These are phyloP conservation scores for Acrocephalus arundinaceus DNA, from an alignment of 2,113 vertebrate species.

Conservation along the genomic window DNA sequence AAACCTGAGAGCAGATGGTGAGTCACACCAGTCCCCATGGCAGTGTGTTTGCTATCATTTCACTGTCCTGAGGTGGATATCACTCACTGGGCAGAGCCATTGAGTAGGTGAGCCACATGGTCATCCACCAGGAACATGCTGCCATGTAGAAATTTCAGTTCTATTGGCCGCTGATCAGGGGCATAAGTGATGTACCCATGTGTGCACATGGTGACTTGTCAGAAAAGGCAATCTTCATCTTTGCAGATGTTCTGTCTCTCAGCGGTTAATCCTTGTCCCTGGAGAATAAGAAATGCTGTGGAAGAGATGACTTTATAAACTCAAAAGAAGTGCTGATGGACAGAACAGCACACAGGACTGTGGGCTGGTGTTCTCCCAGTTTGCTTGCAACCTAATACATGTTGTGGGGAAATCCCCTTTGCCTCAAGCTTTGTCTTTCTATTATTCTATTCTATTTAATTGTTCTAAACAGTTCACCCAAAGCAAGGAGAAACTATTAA, in stretches of 20 bases:
- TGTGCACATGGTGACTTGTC: not conserved
- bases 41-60: not conserved
- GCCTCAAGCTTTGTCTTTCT: not conserved
- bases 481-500: not conserved
- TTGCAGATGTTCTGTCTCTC: not conserved
- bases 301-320: not conserved
- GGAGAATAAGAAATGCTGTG: not conserved
- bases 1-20: not conserved
- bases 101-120: accelerated
- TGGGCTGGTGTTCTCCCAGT: not conserved
- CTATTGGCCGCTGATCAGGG: not conserved
- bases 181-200: not conserved
- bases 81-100: not conserved
- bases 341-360: not conserved
- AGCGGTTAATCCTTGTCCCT: not conserved
- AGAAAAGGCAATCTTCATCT: not conserved
- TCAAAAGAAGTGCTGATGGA: not conserved
- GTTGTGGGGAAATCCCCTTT: not conserved
- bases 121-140: not conserved
- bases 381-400: not conserved
- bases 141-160: not conserved
- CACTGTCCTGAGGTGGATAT: not conserved
- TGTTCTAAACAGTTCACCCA: not conserved
- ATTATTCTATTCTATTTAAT: not conserved
- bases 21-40: accelerated